Conservation (phyloP, 1,140 invertebrate species). For the Pseudachorutes palmiensis region DNA sequence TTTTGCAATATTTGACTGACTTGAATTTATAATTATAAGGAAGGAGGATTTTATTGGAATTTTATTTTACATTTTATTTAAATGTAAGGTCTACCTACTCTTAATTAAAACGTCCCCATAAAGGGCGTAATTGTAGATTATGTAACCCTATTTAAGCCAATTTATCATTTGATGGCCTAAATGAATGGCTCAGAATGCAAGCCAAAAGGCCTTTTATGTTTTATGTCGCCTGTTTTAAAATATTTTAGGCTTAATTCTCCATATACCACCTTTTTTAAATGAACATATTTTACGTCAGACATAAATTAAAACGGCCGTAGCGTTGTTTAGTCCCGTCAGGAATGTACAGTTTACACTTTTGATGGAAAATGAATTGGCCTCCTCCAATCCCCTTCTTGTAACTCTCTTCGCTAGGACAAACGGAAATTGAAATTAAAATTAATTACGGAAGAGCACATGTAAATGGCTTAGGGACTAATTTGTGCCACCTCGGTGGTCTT, state of each 20-base stretch:
- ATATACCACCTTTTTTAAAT: no score
- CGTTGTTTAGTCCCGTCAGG: background rate
- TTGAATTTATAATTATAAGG: background rate
- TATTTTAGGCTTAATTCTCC: no score
- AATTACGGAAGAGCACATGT: no score
- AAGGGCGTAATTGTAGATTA: background rate
- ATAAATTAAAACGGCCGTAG: background rate
- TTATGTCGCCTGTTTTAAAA: no score
- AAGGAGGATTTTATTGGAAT: background rate
- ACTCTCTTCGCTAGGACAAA: no score
- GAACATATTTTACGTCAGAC: background rate
- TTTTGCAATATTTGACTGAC: background rate
- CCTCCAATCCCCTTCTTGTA: no score
- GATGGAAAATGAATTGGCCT: no score
- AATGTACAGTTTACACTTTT: background rate
- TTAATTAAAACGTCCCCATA: background rate
- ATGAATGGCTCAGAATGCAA: no score
- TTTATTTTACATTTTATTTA: constrained; percentile 4
- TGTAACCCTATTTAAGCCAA: background rate
- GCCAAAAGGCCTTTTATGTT: no score
- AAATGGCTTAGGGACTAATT: no score
- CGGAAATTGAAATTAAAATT: background rate
- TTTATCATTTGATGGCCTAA: no score
- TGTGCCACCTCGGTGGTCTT: no score
- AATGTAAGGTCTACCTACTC: background rate